Percentiles rank a stretch among this genome's conserved stretches.
phyloP scores from a whole-genome alignment of 2,797 vertebrate genomes.

The Muscicapa comitata region DNA sequence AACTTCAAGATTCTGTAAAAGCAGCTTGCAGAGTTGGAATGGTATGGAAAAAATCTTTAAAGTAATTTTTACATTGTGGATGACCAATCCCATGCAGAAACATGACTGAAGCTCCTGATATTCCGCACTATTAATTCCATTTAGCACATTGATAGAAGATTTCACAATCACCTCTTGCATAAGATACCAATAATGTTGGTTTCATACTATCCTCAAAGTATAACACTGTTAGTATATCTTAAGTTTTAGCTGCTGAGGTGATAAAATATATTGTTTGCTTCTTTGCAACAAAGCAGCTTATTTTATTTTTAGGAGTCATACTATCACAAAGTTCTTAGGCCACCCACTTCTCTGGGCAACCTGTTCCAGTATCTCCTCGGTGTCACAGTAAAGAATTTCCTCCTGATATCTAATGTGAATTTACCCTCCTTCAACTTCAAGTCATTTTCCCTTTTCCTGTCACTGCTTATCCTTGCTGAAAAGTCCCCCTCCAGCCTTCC shows the following conservation, averaged over 20 bases:
- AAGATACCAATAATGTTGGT: background rate
- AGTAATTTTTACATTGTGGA: background rate
- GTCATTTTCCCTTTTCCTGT: background rate
- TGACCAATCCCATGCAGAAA: background rate
- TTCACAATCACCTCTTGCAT: background rate
- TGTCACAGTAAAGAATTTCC: background rate
- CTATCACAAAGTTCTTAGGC: background rate
- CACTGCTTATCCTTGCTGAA: background rate
- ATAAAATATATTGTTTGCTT: background rate
- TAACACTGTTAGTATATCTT: background rate
- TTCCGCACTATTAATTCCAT: background rate
- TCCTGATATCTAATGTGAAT: background rate
- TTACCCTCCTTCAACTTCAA: background rate
- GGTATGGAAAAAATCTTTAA: background rate
- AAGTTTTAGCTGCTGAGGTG: background rate
- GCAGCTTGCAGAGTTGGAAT: background rate
- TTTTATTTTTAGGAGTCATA: background rate
- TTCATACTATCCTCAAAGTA: background rate
- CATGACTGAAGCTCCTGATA: background rate
- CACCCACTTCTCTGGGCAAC: background rate
- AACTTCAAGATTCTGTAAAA: background rate
- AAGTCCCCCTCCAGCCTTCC: background rate
- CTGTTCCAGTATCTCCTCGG: background rate
- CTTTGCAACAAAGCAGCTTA: background rate
- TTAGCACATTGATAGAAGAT: background rate